A percentile compares a stretch with the other conserved stretches of the same genome.
phyloP scores from a whole-genome alignment of 2,113 vertebrate genomes.

The Cinclus mexicanus region DNA sequence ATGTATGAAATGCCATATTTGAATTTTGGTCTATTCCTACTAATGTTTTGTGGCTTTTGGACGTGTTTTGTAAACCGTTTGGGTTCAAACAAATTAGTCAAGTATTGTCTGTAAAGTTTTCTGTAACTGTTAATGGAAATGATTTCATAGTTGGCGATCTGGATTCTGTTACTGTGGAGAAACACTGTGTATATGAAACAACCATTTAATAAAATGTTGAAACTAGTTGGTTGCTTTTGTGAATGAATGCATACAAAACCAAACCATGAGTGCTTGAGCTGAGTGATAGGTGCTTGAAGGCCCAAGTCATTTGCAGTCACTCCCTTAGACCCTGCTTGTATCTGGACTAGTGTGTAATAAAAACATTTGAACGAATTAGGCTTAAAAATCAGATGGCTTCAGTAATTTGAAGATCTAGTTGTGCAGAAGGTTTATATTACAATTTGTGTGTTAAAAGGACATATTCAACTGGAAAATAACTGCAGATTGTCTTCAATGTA shows the following conservation, averaged over 20 bases:
- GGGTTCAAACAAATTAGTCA: constrained; percentile 85
- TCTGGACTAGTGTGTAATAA: constrained; percentile 57
- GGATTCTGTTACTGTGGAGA: constrained; percentile 77
- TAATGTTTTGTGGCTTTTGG: constrained; percentile 71
- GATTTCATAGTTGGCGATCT: constrained; percentile 54
- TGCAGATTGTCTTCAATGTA: not conserved
- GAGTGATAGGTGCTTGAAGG: constrained; percentile 74
- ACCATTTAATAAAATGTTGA: constrained; percentile 81
- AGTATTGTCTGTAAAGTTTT: constrained; percentile 76
- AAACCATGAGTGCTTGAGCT: constrained; percentile 64
- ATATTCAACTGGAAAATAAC: not conserved
- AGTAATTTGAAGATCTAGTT: constrained; percentile 28
- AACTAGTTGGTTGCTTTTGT: constrained; percentile 84
- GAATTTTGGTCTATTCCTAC: constrained; percentile 77
- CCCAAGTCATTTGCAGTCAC: constrained; percentile 46
- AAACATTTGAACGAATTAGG: not conserved
- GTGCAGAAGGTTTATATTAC: constrained; percentile 16
- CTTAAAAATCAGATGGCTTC: constrained; percentile 7
- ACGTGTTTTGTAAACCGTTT: constrained; percentile 79
- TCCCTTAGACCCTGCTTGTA: constrained; percentile 80
- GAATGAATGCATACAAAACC: constrained; percentile 77
- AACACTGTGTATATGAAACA: constrained; percentile 76
- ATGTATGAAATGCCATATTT: constrained; percentile 73
- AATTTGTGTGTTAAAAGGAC: constrained; percentile 53
- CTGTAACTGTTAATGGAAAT: constrained; percentile 76